Conservation (phyloP, 2,113 vertebrate genomes). For the Microcebus griseorufus region DNA sequence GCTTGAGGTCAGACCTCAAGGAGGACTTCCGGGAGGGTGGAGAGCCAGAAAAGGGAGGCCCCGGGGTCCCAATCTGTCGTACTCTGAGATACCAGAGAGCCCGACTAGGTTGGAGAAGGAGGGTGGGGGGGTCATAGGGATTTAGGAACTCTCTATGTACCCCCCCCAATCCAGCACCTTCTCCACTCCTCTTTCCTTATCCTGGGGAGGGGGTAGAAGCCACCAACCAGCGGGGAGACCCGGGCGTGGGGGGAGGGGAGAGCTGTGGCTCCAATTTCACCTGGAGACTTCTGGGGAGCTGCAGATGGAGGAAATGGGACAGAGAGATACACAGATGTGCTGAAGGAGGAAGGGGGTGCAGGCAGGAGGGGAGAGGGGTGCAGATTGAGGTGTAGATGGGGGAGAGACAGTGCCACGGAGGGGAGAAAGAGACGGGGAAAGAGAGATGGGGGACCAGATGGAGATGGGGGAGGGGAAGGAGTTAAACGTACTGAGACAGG, state of each 20-base stretch:
- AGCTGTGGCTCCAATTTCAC: background rate
- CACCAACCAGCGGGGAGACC: background rate
- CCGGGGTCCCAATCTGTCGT: background rate
- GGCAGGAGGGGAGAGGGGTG: background rate
- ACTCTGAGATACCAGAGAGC: background rate
- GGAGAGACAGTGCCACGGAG: too few species aligned
- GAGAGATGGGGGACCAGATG: background rate
- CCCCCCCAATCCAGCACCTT: background rate
- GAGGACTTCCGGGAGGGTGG: constrained; percentile 74
- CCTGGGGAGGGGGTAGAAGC: background rate
- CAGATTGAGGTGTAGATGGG: background rate
- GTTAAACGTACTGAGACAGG: background rate
- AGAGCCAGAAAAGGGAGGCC: constrained; percentile 35
- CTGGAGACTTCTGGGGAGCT: background rate
- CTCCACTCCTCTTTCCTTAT: background rate
- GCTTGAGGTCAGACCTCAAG: constrained; percentile 68
- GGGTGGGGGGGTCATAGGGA: background rate
- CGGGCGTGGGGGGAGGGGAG: background rate
- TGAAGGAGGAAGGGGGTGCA: background rate
- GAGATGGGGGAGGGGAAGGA: too few species aligned
- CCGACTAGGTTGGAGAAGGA: background rate
- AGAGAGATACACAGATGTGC: background rate
- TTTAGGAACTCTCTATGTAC: background rate
- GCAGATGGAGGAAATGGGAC: background rate
- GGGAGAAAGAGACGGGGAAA: background rate